Base-by-base conservation (phyloP, 2,113 vertebrate species). In the Zosterops japonicus region DNA sequence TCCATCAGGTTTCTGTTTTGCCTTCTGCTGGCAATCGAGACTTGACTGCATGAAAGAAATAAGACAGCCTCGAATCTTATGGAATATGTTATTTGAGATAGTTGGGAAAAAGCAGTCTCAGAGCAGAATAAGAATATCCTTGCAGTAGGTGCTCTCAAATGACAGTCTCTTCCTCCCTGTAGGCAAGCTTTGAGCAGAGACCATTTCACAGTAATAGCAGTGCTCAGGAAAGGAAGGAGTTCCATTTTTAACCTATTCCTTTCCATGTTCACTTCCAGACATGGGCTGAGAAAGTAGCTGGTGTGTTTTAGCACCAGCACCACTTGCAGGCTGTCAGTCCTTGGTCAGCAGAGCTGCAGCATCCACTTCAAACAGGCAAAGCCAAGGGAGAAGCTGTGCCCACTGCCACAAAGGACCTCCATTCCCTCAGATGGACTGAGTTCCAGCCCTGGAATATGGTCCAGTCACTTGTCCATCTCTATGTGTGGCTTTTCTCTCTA, bases 381-480 rank as follows among this genome's bases (percentile, higher is more conserved):
- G 20, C 14, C 1, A 0, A 7, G 33, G 63, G 12, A 84, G 25
- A 31, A 47, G 50, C 46, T 33, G 69, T 74, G 21, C 46, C 64
- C 55, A 13, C 13, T 23, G 29, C 33, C 77, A n/a, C 2, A 2
- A 25, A 76, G 72, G 17, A 46, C 6, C 19, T 76, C 47, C 63
- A 22, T 41, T 6, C 39, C 16, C 28, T 46, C 55, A 1, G 0
- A 19, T 60, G 31, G 4, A 14, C 53, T 3, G 4, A 18, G 12
- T 21, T 27, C 15, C 46, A 65, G 36, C 7, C 8, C 4, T 7
- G 76, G 28, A 42, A 14, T 0, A 2, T 1, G 4, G 35, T 47
- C 71, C 42, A 14, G 57, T 17, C 79, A 76, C 27, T 0, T 25
- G 44, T 13, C 44, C 23, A 24, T 8, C n/a, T 53, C 65, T 20